Evolutionary conservation across 2,888 invertebrate species (phyloP).

Genomic region (Athalia cordata): DNA sequence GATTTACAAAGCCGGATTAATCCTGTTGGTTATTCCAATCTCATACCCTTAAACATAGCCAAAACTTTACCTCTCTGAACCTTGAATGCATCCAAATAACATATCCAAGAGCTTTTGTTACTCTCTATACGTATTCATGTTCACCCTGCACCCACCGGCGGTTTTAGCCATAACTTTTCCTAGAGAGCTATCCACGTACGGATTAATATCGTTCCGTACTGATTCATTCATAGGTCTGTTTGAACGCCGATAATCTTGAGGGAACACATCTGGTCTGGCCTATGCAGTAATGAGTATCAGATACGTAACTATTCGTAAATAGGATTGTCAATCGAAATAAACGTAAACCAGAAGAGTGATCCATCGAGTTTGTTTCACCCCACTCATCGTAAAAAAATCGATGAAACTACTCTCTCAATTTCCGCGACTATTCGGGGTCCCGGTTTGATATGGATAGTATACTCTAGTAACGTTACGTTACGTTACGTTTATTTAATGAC

Average conservation of each 20-base stretch:
- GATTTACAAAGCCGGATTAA: slow-evolving; percentile 31
- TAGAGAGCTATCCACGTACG: slow-evolving; percentile 14
- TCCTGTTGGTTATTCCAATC: slow-evolving; percentile 40
- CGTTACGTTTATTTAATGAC: slow-evolving; percentile 32
- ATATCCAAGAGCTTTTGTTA: slow-evolving; percentile 7
- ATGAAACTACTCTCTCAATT: too few species aligned
- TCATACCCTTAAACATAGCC: slow-evolving; percentile 19
- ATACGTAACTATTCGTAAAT: slow-evolving; percentile 2
- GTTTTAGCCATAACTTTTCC: slow-evolving; percentile 2
- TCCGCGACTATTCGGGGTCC: not conserved
- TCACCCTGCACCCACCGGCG: too few species aligned
- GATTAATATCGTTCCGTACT: not conserved
- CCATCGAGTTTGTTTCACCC: not conserved
- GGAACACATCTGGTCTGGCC: slow-evolving; percentile 5
- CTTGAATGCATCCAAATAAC: not conserved
- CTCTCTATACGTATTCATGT: not conserved
- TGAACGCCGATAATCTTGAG: slow-evolving; percentile 12
- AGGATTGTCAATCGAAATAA: not conserved
- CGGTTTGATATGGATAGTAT: not conserved
- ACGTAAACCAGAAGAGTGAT: slow-evolving; percentile 1
- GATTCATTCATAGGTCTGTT: slow-evolving; percentile 8
- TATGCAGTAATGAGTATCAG: slow-evolving; percentile 20
- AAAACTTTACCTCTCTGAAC: not conserved
- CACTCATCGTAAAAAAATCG: too few species aligned
- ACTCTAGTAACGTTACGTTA: not conserved